A percentile compares a stretch with the other conserved stretches of the same genome.
These are phyloP conservation scores for Sebastes matsubarae DNA, from an alignment of 2,797 vertebrate genomes.

Conservation along the genomic window DNA sequence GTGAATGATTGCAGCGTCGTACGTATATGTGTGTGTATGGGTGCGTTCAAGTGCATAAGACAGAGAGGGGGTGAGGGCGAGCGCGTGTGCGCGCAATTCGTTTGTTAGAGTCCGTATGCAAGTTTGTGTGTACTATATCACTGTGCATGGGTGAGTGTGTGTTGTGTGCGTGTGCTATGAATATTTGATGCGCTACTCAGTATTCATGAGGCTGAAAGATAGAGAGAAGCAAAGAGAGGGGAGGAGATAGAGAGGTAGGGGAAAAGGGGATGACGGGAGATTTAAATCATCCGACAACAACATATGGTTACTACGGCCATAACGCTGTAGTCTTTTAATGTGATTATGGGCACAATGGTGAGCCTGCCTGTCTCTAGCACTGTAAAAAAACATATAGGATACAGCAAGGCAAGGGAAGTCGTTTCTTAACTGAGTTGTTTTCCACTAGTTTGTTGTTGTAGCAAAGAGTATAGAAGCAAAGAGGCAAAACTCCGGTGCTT, in stretches of 20 bases:
- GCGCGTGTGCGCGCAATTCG: not conserved
- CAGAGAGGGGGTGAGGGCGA: not conserved
- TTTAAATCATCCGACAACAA: constrained; percentile 51
- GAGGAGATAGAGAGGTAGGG: constrained; percentile 20
- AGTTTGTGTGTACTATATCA: not conserved
- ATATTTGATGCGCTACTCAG: constrained; percentile 70
- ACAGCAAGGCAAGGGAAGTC: too few relatives aligned
- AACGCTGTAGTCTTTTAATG: constrained; percentile 22
- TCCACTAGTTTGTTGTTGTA: too few relatives aligned
- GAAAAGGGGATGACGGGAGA: constrained; percentile 36
- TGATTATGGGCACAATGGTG: constrained; percentile 12
- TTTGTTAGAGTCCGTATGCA: constrained; percentile 22
- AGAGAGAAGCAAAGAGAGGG: constrained; percentile 47
- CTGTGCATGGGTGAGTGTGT: constrained; percentile 11
- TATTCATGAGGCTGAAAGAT: constrained; percentile 63
- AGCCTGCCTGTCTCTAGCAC: not conserved
- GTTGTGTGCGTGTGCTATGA: constrained; percentile 41
- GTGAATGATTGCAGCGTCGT: constrained; percentile 50
- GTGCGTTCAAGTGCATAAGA: constrained; percentile 48
- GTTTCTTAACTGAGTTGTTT: not conserved
- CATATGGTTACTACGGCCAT: constrained; percentile 34
- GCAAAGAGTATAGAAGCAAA: too few relatives aligned
- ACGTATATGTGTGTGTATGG: constrained; percentile 27
- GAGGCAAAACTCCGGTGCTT: too few relatives aligned
- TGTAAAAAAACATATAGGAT: not conserved